Percentiles rank a stretch among this genome's conserved stretches.
Conservation (phyloP, 2,797 vertebrate species). For the Chelon labrosus region DNA sequence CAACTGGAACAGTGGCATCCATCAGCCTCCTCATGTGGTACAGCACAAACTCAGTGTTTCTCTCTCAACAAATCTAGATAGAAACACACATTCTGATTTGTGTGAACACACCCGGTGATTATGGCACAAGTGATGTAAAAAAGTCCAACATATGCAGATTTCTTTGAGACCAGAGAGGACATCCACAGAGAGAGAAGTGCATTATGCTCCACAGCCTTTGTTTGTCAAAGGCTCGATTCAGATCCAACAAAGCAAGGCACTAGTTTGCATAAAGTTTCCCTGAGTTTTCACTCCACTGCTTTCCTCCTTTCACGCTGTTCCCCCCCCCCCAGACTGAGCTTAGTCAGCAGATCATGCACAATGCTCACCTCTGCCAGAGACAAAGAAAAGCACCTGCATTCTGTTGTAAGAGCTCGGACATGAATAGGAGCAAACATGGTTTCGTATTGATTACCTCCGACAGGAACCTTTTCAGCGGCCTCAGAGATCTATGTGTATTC, state of each 20-base stretch:
- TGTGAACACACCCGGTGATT: neutral
- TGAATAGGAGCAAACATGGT: slow-evolving; percentile 66
- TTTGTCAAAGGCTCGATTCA: slow-evolving; percentile 67
- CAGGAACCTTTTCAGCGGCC: slow-evolving; percentile 64
- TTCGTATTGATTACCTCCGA: slow-evolving; percentile 74
- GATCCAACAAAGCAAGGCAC: slow-evolving; percentile 63
- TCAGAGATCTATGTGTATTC: slow-evolving; percentile 53
- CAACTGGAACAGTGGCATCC: neutral
- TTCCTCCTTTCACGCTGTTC: slow-evolving; percentile 66
- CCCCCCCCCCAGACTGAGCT: slow-evolving; percentile 42
- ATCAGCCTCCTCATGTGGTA: neutral
- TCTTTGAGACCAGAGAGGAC: slow-evolving; percentile 22
- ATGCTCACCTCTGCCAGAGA: slow-evolving; percentile 63
- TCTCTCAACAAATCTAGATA: slow-evolving; percentile 9
- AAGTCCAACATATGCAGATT: slow-evolving; percentile 27
- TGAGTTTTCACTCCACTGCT: slow-evolving; percentile 57
- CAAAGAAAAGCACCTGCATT: slow-evolving; percentile 53
- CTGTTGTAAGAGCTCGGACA: slow-evolving; percentile 50
- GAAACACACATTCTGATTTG: slow-evolving; percentile 14
- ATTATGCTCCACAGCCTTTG: slow-evolving; percentile 64
- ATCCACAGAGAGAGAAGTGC: slow-evolving; percentile 19
- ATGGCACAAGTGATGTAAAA: slow-evolving; percentile 25
- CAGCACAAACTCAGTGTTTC: neutral
- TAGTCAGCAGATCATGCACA: slow-evolving; percentile 76
- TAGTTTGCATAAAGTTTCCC: slow-evolving; percentile 73